Evolutionary conservation across 2,797 vertebrate genomes (phyloP), one percentile per base, ranked within the genome.

Genomic region (Agapornis canus): DNA sequence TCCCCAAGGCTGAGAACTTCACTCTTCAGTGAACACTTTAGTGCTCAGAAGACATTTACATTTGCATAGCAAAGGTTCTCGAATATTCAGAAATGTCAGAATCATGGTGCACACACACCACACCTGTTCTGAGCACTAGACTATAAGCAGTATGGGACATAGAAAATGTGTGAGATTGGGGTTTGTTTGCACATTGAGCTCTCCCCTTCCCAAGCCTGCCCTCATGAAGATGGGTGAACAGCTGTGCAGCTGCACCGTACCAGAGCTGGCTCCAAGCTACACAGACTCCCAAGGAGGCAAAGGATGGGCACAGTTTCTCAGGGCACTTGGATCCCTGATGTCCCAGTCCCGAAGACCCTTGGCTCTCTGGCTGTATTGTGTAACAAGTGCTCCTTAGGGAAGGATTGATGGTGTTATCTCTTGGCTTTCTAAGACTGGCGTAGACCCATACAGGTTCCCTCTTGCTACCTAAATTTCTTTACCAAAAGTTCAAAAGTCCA

Each of bases 61-160:
- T 21, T 77, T 79, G 63, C 52, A 7, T 39, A 20, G 61, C 61
- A 20, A 21, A 75, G 57, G 48, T 61, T 51, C 81, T 73, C 45
- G 13, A 0, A 4, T 6, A 5, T 22, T 64, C 52, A 39, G 54
- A 43, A 68, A 31, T 20, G 83, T 49, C 71, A 5, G 4, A 32
- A 22, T 43, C 5, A 0, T 0, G 6, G 22, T 17, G 17, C 42
- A 29, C 1, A 0, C 5, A 27, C 15, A 3, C 47, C 1, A 1
- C 69, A 16, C 31, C 51, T 45, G 25, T 17, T 35, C 47, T 5
- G 2, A 27, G 60, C 37, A 6, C 18, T 7, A 12, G 87, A 2
- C 0, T 2, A 11, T 5, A 18, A 32, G 54, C 40, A 21, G 8
- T 25, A 20, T 0, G 5, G 26, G 72, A 22, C 3, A 1, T 1